phyloP scores from a whole-genome alignment of 2,113 vertebrate species.

The Anarhynchus alexandrinus region DNA sequence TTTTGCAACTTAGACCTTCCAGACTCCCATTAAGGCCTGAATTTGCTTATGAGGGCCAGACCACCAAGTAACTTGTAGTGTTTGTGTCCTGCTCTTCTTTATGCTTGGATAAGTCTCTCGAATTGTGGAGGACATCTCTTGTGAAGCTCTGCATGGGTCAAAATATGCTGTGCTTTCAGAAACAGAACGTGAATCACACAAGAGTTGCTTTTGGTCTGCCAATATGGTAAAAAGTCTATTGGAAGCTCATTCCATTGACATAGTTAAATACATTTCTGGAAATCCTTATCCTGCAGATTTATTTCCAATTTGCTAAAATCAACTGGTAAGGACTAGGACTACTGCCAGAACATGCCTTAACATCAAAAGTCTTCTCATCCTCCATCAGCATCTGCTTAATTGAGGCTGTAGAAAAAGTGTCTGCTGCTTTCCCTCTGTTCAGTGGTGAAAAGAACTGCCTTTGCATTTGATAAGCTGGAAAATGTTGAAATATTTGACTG shows the following conservation, averaged over 20 bases:
- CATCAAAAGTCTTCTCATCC: not conserved
- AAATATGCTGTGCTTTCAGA: not conserved
- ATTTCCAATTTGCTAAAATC: slow-evolving; percentile 27
- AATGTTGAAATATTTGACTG: slow-evolving; percentile 4
- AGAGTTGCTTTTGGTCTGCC: not conserved
- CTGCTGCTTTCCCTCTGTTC: not conserved
- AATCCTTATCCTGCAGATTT: not conserved
- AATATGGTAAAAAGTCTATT: not conserved
- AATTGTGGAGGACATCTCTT: not conserved
- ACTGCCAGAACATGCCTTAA: slow-evolving; percentile 4
- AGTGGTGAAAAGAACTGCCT: not conserved
- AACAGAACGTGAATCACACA: not conserved
- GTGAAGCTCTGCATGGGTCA: not conserved
- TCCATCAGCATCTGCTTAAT: slow-evolving; percentile 9
- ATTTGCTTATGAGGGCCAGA: not conserved
- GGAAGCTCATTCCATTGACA: not conserved
- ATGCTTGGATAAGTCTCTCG: not conserved
- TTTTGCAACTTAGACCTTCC: not conserved
- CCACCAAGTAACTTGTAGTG: not conserved
- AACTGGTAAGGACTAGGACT: not conserved
- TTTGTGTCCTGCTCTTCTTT: not conserved
- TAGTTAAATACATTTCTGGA: not conserved
- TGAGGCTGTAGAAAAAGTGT: not conserved
- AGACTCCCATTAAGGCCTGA: not conserved
- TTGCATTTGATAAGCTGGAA: not conserved